Evolutionary conservation across 2,113 vertebrate species (phyloP), one percentile per base, ranked within the genome.

Genomic region (Callionymus lyra): DNA sequence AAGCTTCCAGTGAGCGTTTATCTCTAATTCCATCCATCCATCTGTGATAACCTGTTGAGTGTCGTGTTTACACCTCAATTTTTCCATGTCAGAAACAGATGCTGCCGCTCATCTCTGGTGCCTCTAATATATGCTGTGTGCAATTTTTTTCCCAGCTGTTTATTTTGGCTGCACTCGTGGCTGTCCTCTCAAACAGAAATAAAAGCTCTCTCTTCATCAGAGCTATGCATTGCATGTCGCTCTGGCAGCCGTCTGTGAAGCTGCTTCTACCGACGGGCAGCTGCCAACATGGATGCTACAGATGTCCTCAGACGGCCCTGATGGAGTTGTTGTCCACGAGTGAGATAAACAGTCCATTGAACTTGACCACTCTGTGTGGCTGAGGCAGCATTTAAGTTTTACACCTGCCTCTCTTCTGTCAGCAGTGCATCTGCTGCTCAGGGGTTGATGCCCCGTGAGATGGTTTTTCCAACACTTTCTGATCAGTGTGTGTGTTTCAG

Each of bases 361-460:
- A 50, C 43, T 44, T 6, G 19, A 51, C 48, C 48, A 27, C 45
- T 6, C 18, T 11, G 16, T 2, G 34, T 16, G 48, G 50, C 51
- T 11, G 14, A 33, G 17, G 12, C 21, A 11, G 37, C 41, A 49
- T 44, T 52, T 38, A 14, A 47, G 48, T 55, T 2, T 51, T 12
- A 27, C 47, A 6, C 16, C 21, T 27, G 21, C 21, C 8, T 27
- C 56, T 37, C 55, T 57, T 70, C 52, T 66, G 72, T 75, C 60
- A 73, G 68, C 56, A 61, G 64, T 54, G 64, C 66, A 79, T 60
- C 63, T 53, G 68, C 56, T 67, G 73, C 45, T 33, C 14, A 42
- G 53, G 53, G 59, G 63, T 41, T 32, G 14, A 10, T 41, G 51
- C 52, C 46, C 72, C 65, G 67, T 67, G 56, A 68, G 61, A 44